Conservation (phyloP, 2,113 vertebrate genomes). For the Ailuropoda melanoleuca region DNA sequence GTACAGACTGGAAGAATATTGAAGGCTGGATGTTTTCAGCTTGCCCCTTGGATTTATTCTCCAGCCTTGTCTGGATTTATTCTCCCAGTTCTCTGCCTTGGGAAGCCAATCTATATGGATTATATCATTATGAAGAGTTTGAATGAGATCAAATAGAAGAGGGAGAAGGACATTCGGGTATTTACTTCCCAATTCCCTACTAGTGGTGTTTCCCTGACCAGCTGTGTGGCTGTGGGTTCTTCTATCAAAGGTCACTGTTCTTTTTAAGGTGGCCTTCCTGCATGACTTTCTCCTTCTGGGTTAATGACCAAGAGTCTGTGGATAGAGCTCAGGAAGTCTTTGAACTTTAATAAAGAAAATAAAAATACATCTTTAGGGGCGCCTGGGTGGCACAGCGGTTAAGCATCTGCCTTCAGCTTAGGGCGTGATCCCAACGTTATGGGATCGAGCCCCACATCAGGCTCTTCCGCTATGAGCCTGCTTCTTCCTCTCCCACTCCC, state of each 20-base stretch:
- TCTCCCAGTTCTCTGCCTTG: neutral
- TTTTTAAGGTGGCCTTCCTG: neutral
- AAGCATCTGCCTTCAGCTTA: too few species aligned
- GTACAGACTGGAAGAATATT: neutral
- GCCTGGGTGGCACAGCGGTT: too few species aligned
- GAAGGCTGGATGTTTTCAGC: neutral
- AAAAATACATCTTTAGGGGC: neutral
- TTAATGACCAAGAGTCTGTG: neutral
- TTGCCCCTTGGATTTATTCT: neutral
- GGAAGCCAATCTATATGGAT: neutral
- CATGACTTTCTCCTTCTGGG: neutral
- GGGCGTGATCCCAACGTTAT: too few species aligned
- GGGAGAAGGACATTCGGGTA: neutral
- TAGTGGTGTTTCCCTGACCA: neutral
- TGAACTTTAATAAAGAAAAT: neutral
- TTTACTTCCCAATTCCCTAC: neutral
- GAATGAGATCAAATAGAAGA: neutral
- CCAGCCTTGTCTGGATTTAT: neutral
- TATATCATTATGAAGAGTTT: neutral
- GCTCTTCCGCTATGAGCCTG: too few species aligned
- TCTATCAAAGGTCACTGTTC: neutral
- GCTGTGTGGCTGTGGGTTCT: neutral
- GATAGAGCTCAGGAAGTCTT: neutral
- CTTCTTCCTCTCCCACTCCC: too few species aligned
- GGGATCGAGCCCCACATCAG: too few species aligned